Base-by-base conservation (phyloP, 2,888 invertebrate species). In the Scelioninae gen. 1 region DNA sequence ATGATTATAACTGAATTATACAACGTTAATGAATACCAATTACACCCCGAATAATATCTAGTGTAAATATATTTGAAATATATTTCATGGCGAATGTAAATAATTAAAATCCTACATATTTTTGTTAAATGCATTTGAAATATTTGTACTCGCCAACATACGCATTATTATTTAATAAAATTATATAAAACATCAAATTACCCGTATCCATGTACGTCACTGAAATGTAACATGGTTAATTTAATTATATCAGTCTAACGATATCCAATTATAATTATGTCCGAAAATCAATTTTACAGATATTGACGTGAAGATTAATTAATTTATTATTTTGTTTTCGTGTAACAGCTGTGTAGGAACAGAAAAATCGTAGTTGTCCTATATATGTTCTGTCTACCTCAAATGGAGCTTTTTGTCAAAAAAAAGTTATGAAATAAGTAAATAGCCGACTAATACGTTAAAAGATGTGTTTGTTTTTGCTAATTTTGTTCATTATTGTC, bases 191-290 rank as follows among this genome's bases (percentile, higher is more conserved):
- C 40, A 40, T 65, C 49, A 66, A 75, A 60, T 76, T 76, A 60
- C 11, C 11, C 49, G 63, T 58, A 65, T 66, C 40, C 51, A 51
- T 55, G 10, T 32, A 40, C 43, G 29, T 53, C 34, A 47, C 34
- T 31, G 38, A 47, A 47, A 66, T 56, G 56, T n/a, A 66, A 58
- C 56, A 45, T 60, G 47, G 32, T 66, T 66, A 66, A 76, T 76
- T 66, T 66, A 76, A 66, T 76, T 76, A 66, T 76, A 76, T 75
- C 45, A 75, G 23, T 58, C 15, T 58, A 62, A 65, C 63, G 43
- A 62, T 74, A 58, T 75, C 58, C 58, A 66, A 65, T 66, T 75
- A 75, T 58, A 56, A 63, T 74, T 56, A 65, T 49, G 31, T 45
- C 29, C 45, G 43, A 75, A 66, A 74, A 63, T 74, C 34, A 45